These are phyloP conservation scores for Melanotaenia trifasciata DNA, from an alignment of 2,797 vertebrate species.

Conservation along the genomic window DNA sequence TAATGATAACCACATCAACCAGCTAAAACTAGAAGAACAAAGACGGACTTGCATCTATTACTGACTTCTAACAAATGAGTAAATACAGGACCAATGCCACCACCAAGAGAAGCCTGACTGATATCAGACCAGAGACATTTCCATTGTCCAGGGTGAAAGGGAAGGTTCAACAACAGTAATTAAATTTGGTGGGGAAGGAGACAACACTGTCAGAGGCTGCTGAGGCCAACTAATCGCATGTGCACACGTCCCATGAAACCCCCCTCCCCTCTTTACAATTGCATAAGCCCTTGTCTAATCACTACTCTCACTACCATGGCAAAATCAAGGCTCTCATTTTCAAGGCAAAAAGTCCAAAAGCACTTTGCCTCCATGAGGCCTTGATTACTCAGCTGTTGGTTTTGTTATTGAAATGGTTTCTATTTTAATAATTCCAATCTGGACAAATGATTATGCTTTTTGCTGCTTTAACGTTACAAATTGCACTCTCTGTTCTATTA, in stretches of 20 bases:
- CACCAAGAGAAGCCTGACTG: constrained; percentile 62
- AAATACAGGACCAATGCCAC: constrained; percentile 52
- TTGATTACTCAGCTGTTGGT: constrained; percentile 65
- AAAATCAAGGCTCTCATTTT: constrained; percentile 56
- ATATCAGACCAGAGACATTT: constrained; percentile 76
- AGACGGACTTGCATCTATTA: constrained; percentile 32
- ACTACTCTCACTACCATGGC: constrained; percentile 53
- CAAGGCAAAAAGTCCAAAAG: constrained; percentile 58
- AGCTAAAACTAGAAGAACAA: constrained; percentile 31
- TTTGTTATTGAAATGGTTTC: constrained; percentile 57
- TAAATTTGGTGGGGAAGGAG: constrained; percentile 74
- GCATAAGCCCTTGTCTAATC: constrained; percentile 67
- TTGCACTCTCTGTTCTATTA: constrained; percentile 19
- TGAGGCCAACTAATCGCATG: constrained; percentile 69
- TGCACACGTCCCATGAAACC: constrained; percentile 19
- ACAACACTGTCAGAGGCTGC: constrained; percentile 74
- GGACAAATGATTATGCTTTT: constrained; percentile 49
- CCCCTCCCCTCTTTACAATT: constrained; percentile 42
- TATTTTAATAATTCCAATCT: constrained; percentile 43
- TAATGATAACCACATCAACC: constrained; percentile 8
- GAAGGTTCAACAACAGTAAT: constrained; percentile 81
- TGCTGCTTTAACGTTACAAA: constrained; percentile 24
- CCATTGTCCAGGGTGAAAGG: constrained; percentile 70
- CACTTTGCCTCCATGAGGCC: constrained; percentile 41
- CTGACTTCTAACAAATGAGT: constrained; percentile 36